Base-by-base conservation (phyloP, 2,113 vertebrate genomes). In the Heliornis fulica region DNA sequence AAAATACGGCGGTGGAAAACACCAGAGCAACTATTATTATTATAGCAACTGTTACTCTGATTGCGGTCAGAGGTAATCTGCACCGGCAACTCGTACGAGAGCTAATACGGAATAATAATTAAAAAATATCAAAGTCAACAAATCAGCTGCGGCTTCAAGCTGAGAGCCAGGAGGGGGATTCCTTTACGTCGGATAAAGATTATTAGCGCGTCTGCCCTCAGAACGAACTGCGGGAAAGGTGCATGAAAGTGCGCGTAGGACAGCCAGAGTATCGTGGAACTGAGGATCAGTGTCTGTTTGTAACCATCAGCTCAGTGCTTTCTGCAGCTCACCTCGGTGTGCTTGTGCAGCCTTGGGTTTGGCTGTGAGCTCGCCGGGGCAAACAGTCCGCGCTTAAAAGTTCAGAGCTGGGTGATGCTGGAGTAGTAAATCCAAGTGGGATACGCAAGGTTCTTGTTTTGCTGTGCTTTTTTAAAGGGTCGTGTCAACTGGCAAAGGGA, bases 121-220 rank as follows among this genome's bases (percentile, higher is more conserved):
- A 3, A 68, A 94, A 95, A 81, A 43, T 63, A 87, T 68, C 68
- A 38, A 81, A 94, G 64, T 48, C 72, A 90, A 71, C 80, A 95
- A 90, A 90, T 83, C 59, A 59, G 54, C 61, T 8, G 0, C 2
- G 5, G 87, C 54, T 81, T 89, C 86, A 50, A 26, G 36, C 71
- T 34, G 72, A 61, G 87, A 95, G 66, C 36, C 66, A 59, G 87
- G 83, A 94, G 48, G 65, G 66, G 41, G 61, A 92, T 90, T 85
- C 87, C 92, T 93, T 46, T 41, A 5, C 5, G 28, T 61, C 13
- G n/a, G 90, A 45, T 45, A 46, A 78, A 87, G 84, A 79, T 94
- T 89, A 78, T 60, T 56, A 54, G 74, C 4, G 75, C 28, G 65
- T 53, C 60, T 72, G 80, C 66, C 74, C 70, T 81, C 51, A 3